These are phyloP conservation scores for Brachionus asplanchnoidis DNA, from an alignment of 1,140 invertebrate genomes.

Conservation along the genomic window DNA sequence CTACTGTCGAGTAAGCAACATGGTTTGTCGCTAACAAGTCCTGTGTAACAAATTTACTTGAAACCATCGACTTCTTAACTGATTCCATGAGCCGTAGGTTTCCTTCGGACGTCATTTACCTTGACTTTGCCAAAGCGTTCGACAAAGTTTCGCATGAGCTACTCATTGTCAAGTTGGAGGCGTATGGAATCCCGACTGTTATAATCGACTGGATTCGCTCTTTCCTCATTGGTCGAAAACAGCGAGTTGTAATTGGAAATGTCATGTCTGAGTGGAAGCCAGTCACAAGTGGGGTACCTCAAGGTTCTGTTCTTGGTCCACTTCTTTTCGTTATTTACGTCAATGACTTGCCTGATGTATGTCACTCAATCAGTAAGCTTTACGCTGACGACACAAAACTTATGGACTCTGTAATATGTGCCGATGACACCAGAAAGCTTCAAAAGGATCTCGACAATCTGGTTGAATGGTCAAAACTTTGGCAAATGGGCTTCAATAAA, in stretches of 20 bases:
- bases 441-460: no score
- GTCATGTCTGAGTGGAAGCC: no score
- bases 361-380: not conserved
- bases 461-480: no score
- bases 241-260: no score
- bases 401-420: not conserved
- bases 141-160: not conserved
- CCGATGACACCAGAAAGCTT: no score
- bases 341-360: no score
- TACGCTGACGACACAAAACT: not conserved
- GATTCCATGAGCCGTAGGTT: not conserved
- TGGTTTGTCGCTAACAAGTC: not conserved
- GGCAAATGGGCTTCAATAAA: no score
- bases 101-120: not conserved
- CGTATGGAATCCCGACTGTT: not conserved
- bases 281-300: no score
- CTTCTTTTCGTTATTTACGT: no score
- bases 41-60: not conserved
- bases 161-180: not conserved
- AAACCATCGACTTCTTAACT: not conserved
- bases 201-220: no score
- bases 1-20: not conserved
- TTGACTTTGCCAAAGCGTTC: not conserved
- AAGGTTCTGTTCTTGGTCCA: no score
- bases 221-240: no score